Conservation (phyloP, 35 echinoderm and acorn worm genomes). For the Anneissia japonica region DNA sequence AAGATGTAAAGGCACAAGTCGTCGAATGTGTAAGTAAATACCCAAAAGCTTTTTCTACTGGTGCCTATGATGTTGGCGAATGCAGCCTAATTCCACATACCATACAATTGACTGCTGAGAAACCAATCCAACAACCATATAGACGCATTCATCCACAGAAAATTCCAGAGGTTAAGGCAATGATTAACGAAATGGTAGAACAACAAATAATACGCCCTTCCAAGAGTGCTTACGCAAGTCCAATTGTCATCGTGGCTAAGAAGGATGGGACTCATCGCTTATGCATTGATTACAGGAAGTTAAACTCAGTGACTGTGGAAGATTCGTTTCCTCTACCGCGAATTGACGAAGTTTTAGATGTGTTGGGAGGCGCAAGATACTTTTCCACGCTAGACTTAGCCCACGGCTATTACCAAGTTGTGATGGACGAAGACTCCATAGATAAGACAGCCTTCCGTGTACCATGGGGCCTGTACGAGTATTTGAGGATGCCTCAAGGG, state of each 20-base stretch:
- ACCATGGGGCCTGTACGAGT: not conserved
- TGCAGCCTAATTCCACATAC: not conserved
- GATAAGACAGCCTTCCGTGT: not conserved
- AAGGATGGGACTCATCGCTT: constrained; percentile 13
- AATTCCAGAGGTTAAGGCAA: constrained; percentile 7
- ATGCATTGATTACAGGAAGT: constrained; percentile 24
- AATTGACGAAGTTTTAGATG: not conserved
- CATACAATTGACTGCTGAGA: not conserved
- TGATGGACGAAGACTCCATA: not conserved
- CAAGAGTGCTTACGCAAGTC: not conserved
- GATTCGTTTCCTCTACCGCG: too few species aligned
- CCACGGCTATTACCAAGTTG: not conserved
- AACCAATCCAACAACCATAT: not conserved
- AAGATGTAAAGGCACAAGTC: too few species aligned
- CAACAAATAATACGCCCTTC: constrained; percentile 15
- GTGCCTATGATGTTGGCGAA: too few species aligned
- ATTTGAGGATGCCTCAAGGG: not conserved
- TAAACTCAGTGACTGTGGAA: not conserved
- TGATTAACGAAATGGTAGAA: constrained; percentile 11
- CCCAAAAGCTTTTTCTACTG: too few species aligned
- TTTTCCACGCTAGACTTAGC: not conserved
- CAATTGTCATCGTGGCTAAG: constrained; percentile 15
- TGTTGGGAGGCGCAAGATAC: not conserved
- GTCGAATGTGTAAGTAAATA: not conserved
- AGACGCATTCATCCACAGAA: not conserved